Conservation (phyloP, 2,797 vertebrate genomes). For the Sebastes wilsoni region DNA sequence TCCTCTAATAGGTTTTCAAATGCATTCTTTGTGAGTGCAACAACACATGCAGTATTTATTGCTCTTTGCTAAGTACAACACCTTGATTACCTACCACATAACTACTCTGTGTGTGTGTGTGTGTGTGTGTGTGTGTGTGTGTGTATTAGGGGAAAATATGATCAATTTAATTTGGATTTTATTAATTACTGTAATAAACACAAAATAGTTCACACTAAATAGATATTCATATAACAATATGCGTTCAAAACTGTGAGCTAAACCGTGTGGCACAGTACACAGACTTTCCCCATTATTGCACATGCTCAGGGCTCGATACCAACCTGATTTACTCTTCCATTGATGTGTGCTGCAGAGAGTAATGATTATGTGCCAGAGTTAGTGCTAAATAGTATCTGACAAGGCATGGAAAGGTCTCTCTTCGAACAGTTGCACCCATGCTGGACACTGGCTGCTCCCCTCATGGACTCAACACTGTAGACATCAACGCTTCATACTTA, state of each 20-base stretch:
- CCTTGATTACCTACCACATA: slow-evolving; percentile 35
- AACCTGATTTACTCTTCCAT: slow-evolving; percentile 79
- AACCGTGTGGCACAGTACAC: slow-evolving; percentile 25
- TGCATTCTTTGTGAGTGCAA: slow-evolving; percentile 76
- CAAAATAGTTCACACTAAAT: background rate
- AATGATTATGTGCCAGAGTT: slow-evolving; percentile 84
- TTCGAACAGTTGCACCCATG: slow-evolving; percentile 69
- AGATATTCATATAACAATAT: background rate
- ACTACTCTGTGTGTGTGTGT: slow-evolving; percentile 5
- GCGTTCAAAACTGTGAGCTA: slow-evolving; percentile 19
- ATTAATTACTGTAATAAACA: background rate
- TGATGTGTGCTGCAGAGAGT: slow-evolving; percentile 75
- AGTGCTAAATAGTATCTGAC: slow-evolving; percentile 81
- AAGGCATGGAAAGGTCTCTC: slow-evolving; percentile 74
- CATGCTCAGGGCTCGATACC: slow-evolving; percentile 72
- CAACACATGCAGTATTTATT: slow-evolving; percentile 74
- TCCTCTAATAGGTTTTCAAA: slow-evolving; percentile 77
- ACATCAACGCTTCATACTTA: slow-evolving; percentile 56
- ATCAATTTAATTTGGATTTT: slow-evolving; percentile 3
- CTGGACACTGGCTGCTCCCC: slow-evolving; percentile 39
- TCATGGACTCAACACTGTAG: slow-evolving; percentile 51
- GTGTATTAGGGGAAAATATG: slow-evolving; percentile 10
- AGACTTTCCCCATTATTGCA: slow-evolving; percentile 61
- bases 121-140: slow-evolving; percentile 5
- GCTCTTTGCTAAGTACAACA: slow-evolving; percentile 60